phyloP scores from a whole-genome alignment of 2,888 invertebrate species.

The Cylloceria caligata region DNA sequence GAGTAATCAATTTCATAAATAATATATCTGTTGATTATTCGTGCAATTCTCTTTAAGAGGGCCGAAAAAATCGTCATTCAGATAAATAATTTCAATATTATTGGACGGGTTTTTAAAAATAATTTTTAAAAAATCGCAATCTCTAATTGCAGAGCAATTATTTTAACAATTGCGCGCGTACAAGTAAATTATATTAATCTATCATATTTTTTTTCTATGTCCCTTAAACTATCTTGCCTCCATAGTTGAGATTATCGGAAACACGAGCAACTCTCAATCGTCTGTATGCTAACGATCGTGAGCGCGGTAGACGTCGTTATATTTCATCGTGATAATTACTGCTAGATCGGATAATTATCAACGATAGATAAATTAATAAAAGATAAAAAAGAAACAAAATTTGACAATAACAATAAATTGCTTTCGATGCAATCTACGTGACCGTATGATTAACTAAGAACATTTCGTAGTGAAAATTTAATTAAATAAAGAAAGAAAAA shows the following conservation, averaged over 20 bases:
- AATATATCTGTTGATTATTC: background rate
- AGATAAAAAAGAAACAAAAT: conserved; percentile 46
- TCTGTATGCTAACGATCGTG: conserved; percentile 69
- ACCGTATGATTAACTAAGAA: conserved; percentile 45
- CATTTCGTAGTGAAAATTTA: conserved; percentile 51
- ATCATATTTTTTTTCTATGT: conserved; percentile 55
- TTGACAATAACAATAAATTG: conserved; percentile 54
- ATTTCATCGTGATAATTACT: conserved; percentile 53
- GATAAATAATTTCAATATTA: background rate
- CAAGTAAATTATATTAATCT: conserved; percentile 30
- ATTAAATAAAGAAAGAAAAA: conserved; percentile 21
- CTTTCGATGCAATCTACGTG: conserved; percentile 28
- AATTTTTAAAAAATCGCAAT: background rate
- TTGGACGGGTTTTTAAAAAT: background rate
- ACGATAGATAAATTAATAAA: conserved; percentile 36
- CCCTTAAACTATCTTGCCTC: conserved; percentile 78
- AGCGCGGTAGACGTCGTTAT: conserved; percentile 64
- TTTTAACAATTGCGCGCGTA: conserved; percentile 64
- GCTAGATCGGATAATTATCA: conserved; percentile 56
- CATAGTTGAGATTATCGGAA: conserved; percentile 77
- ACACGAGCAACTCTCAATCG: conserved; percentile 71
- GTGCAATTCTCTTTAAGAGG: background rate
- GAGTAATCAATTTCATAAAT: background rate
- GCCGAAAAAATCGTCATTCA: background rate
- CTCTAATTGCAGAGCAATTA: conserved; percentile 49